phyloP scores from a whole-genome alignment of 2,113 vertebrate genomes.

The Helogale parvula region DNA sequence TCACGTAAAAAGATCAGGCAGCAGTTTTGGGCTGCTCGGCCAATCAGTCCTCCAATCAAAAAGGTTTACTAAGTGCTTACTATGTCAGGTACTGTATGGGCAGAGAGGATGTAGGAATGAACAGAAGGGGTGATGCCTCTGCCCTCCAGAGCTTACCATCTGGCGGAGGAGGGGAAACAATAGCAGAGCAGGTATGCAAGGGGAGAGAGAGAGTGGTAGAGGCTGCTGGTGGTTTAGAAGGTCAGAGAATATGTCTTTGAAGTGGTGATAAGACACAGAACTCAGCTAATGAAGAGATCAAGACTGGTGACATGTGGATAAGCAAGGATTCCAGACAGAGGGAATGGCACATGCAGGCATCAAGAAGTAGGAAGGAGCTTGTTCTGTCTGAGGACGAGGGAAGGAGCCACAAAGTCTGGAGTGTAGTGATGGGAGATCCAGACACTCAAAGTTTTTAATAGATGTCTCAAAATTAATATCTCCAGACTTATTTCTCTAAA shows the following conservation, averaged over 20 bases:
- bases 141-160: background rate
- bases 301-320: background rate
- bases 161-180: accelerated
- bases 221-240: background rate
- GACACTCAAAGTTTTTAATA: background rate
- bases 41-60: background rate
- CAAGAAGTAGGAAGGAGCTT: background rate
- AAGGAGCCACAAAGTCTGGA: background rate
- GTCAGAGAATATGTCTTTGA: background rate
- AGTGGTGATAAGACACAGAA: background rate
- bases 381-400: background rate
- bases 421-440: background rate
- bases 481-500: background rate
- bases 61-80: background rate
- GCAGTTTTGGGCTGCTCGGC: background rate
- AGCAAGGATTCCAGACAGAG: background rate
- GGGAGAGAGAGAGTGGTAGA: background rate
- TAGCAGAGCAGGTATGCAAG: background rate
- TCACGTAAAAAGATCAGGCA: background rate
- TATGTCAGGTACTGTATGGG: background rate
- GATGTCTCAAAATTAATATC: background rate
- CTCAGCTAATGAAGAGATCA: background rate
- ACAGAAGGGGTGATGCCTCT: background rate
- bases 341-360: background rate
- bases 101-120: background rate